Percentiles rank a stretch among this genome's conserved stretches.
These are phyloP conservation scores for Melipona bicolor DNA, from an alignment of 2,888 invertebrate genomes.

Conservation along the genomic window DNA sequence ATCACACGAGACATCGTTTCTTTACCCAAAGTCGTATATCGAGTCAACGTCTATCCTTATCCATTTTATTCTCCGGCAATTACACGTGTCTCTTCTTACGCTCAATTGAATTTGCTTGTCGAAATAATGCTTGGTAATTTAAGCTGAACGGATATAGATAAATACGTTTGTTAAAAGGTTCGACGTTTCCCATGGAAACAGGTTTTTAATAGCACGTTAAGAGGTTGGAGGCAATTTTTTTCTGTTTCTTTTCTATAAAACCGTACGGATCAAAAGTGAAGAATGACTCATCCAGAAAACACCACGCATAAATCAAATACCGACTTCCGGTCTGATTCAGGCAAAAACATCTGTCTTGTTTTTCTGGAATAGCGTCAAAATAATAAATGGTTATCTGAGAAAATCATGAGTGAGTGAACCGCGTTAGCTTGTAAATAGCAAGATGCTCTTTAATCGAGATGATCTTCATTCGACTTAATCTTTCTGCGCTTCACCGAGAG, in stretches of 20 bases:
- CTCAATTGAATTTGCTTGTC: neutral
- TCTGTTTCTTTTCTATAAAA: neutral
- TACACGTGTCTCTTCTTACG: neutral
- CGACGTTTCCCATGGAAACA: neutral
- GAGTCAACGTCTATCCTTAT: conserved; percentile 18
- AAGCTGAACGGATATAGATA: neutral
- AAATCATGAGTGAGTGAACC: conserved; percentile 57
- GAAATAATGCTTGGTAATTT: neutral
- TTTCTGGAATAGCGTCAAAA: conserved; percentile 53
- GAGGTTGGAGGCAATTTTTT: too few relatives aligned
- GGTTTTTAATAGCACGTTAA: neutral
- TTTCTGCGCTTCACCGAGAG: neutral
- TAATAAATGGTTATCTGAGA: conserved; percentile 56
- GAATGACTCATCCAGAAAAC: conserved; percentile 24
- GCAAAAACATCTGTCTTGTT: conserved; percentile 7
- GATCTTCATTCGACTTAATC: conserved; percentile 23
- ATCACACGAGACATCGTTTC: conserved; percentile 72
- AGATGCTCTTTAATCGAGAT: conserved; percentile 52
- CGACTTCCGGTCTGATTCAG: conserved; percentile 45
- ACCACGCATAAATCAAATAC: conserved; percentile 43
- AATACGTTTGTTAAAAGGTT: neutral
- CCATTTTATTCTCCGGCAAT: neutral
- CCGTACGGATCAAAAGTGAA: conserved; percentile 30
- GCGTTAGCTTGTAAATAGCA: conserved; percentile 38
- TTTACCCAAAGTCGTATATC: conserved; percentile 46